Evolutionary conservation across 2,113 vertebrate species (phyloP).

Genomic region (Psittacula cyanocephala): DNA sequence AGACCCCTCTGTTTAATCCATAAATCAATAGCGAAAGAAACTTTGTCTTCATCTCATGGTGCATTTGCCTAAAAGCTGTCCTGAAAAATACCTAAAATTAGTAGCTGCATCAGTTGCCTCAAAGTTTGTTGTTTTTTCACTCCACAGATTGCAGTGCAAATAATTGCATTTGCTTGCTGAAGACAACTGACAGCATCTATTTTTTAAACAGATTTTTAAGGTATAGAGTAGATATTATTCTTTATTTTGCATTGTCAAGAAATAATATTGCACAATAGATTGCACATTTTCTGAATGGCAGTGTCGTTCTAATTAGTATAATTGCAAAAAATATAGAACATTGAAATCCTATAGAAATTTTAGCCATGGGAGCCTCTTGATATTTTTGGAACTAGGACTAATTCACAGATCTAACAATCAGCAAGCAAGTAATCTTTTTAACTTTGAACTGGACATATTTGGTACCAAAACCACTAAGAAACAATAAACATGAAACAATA

Average conservation of each 20-base stretch:
- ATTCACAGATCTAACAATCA: not conserved
- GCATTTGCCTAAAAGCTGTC: not conserved
- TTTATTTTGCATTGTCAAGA: not conserved
- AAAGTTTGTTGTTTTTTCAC: not conserved
- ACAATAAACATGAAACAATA: constrained; percentile 6
- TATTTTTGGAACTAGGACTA: not conserved
- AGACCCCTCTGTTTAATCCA: not conserved
- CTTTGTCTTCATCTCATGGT: not conserved
- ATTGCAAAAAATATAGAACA: not conserved
- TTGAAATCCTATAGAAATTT: not conserved
- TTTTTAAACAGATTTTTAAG: not conserved
- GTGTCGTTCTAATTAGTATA: not conserved
- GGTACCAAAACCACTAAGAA: constrained; percentile 4
- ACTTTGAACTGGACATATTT: not conserved
- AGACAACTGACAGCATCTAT: not conserved
- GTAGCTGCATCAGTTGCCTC: not conserved
- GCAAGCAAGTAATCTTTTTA: not conserved
- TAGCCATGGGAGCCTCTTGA: not conserved
- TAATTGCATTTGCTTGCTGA: not conserved
- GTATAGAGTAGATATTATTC: not conserved
- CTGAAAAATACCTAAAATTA: not conserved
- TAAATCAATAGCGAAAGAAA: not conserved
- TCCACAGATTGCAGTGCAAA: not conserved
- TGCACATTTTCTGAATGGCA: not conserved
- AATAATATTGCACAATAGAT: not conserved